These are phyloP conservation scores for Patella depressa DNA, from an alignment of 2,888 invertebrate genomes.

Conservation along the genomic window DNA sequence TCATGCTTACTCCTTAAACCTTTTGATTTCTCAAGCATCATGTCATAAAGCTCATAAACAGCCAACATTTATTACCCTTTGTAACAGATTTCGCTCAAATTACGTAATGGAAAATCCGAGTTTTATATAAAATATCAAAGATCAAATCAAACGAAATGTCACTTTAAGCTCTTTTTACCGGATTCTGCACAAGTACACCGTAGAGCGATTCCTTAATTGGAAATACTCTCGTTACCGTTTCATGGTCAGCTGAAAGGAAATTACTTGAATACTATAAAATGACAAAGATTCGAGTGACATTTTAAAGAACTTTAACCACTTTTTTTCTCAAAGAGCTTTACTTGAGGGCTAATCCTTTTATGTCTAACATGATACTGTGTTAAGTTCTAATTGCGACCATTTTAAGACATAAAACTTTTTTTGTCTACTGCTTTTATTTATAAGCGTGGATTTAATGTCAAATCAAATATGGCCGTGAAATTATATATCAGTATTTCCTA, in stretches of 20 bases:
- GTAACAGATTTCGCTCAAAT: neutral
- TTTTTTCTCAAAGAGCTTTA: neutral
- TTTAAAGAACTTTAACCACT: neutral
- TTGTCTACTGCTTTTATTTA: too few species aligned
- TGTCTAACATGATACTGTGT: too few species aligned
- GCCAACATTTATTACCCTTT: neutral
- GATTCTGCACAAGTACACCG: neutral
- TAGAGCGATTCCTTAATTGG: neutral
- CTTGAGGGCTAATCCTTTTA: neutral
- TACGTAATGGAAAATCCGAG: slow-evolving; percentile 6
- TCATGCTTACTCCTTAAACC: neutral
- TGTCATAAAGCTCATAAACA: neutral
- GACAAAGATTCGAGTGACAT: neutral
- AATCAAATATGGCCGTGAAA: neutral
- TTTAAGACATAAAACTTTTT: too few species aligned
- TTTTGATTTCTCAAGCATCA: neutral
- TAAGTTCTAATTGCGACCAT: too few species aligned
- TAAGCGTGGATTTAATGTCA: neutral
- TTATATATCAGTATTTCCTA: too few species aligned
- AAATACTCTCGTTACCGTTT: neutral
- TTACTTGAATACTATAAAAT: slow-evolving; percentile 10
- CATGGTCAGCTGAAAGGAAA: neutral
- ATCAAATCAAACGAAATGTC: slow-evolving; percentile 2
- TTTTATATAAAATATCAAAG: slow-evolving; percentile 9
- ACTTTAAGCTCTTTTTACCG: neutral